A percentile compares a stretch with the other conserved stretches of the same genome.
Evolutionary conservation across 2,113 vertebrate genomes (phyloP).

Genomic region (Lichenostomus cassidix): DNA sequence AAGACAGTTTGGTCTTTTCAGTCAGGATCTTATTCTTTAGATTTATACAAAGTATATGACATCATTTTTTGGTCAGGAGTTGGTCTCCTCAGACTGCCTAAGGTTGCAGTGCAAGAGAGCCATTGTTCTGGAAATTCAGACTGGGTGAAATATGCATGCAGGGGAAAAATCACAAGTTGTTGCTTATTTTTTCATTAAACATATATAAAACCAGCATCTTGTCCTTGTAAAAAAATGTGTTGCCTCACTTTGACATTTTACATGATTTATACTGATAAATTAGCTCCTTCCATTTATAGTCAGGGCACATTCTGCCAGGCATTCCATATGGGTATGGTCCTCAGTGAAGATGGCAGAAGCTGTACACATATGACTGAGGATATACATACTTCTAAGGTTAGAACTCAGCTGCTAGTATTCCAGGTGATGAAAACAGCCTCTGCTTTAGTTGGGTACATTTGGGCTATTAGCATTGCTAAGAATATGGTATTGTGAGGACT

Average conservation of each 20-base stretch:
- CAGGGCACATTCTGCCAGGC: background rate
- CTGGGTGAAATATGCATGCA: rapidly evolving
- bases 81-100: background rate
- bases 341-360: background rate
- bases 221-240: background rate
- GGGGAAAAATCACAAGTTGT: background rate
- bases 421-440: background rate
- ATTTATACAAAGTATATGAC: background rate
- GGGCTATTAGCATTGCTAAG: background rate
- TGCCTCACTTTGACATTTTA: background rate
- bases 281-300: background rate
- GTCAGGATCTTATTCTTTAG: background rate
- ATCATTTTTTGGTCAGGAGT: background rate
- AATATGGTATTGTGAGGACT: background rate
- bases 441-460: background rate
- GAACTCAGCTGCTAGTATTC: background rate
- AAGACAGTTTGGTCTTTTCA: background rate
- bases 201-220: background rate
- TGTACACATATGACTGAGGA: background rate
- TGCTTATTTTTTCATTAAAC: background rate
- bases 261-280: background rate
- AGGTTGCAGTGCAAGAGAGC: background rate
- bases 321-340: background rate
- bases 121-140: background rate
- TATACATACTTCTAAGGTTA: background rate